A percentile compares a stretch with the other conserved stretches of the same genome.
Conservation (phyloP, 1,140 invertebrate genomes). For the Nasonia vitripennis region DNA sequence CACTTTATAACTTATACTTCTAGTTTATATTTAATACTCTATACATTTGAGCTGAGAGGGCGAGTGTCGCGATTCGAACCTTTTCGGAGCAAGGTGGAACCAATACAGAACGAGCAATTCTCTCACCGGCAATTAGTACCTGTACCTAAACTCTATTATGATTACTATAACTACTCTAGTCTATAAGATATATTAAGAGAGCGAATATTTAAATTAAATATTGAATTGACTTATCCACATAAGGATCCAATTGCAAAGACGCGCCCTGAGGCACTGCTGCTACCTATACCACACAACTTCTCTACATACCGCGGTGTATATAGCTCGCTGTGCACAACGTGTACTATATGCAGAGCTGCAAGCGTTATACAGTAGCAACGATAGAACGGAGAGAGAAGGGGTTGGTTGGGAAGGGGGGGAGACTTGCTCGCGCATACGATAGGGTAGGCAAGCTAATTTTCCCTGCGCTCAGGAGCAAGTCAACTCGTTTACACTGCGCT, state of each 20-base stretch:
- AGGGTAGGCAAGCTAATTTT: conserved; percentile 4
- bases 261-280: not conserved
- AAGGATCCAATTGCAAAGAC: not conserved
- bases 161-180: too few relatives aligned
- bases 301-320: not conserved
- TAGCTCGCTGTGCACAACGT: not conserved
- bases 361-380: not conserved
- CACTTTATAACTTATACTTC: too few relatives aligned
- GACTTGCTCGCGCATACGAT: not conserved
- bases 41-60: too few relatives aligned
- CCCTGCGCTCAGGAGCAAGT: not conserved
- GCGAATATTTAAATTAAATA: too few relatives aligned
- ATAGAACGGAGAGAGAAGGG: not conserved
- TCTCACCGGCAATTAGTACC: too few relatives aligned
- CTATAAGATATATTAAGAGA: too few relatives aligned
- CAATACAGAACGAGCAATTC: too few relatives aligned
- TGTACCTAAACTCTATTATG: too few relatives aligned
- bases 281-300: not conserved
- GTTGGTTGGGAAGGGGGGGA: not conserved
- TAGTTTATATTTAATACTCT: too few relatives aligned
- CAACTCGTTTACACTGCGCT: conserved; percentile 25
- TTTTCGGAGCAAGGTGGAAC: too few relatives aligned
- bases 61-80: too few relatives aligned
- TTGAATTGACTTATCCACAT: too few relatives aligned
- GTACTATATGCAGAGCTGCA: not conserved